phyloP scores from a whole-genome alignment of 2,113 vertebrate species.

The Bambusicola thoracicus region DNA sequence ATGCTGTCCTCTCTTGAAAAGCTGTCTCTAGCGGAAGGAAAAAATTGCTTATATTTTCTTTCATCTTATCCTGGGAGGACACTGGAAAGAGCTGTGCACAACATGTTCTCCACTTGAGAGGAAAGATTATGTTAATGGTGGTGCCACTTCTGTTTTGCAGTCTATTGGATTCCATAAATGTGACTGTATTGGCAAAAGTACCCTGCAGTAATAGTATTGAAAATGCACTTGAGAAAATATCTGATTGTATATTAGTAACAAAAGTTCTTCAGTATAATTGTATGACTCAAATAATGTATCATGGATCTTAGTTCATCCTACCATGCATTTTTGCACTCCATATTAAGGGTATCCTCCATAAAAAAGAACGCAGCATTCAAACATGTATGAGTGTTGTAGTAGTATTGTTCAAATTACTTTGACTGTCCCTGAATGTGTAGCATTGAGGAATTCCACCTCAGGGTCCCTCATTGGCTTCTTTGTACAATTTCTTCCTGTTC shows the following conservation, averaged over 20 bases:
- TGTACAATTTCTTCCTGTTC: neutral
- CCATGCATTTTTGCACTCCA: neutral
- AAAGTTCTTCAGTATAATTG: neutral
- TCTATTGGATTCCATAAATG: conserved; percentile 1
- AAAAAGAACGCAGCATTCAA: neutral
- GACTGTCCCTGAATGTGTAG: neutral
- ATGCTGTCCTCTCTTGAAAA: neutral
- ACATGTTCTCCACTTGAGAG: neutral
- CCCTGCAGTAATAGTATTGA: neutral
- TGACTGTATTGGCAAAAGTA: neutral
- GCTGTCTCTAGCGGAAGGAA: neutral
- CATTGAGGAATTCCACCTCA: neutral
- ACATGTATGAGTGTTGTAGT: neutral
- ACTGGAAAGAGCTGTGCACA: conserved; percentile 2
- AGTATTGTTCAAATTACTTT: neutral
- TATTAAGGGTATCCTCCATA: neutral
- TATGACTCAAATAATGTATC: neutral
- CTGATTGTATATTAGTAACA: neutral
- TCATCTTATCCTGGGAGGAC: neutral
- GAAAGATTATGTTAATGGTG: neutral
- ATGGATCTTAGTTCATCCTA: neutral
- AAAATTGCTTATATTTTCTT: conserved; percentile 22
- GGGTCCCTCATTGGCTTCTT: neutral
- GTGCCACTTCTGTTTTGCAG: conserved; percentile 19
- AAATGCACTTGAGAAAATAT: neutral